Conservation (phyloP, 2,888 invertebrate genomes). For the Willowsia nigromaculata region DNA sequence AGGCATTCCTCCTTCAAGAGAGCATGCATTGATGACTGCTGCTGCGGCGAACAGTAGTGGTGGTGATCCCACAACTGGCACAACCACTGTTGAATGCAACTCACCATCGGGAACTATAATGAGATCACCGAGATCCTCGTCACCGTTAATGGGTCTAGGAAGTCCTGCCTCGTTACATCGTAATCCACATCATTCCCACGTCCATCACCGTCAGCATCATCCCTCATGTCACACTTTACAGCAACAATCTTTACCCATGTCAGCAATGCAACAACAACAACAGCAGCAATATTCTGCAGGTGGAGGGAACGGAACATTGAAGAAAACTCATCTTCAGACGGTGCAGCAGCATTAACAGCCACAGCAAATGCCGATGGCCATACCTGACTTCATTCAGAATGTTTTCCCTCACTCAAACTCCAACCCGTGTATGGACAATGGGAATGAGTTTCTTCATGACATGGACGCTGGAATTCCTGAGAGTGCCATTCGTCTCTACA, state of each 20-base stretch:
- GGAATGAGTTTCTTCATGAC: slow-evolving; percentile 51
- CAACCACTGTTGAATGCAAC: slow-evolving; percentile 73
- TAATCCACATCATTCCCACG: slow-evolving; percentile 66
- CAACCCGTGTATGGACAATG: slow-evolving; percentile 64
- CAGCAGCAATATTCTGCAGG: slow-evolving; percentile 2
- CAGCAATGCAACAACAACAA: neutral
- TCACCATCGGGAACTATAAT: slow-evolving; percentile 71
- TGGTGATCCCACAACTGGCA: slow-evolving; percentile 3
- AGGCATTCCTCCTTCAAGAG: slow-evolving; percentile 70
- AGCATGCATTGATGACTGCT: slow-evolving; percentile 53
- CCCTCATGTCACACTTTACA: slow-evolving; percentile 66
- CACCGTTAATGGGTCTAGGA: slow-evolving; percentile 75
- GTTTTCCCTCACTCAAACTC: slow-evolving; percentile 62
- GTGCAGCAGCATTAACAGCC: slow-evolving; percentile 37
- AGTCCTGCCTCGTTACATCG: slow-evolving; percentile 72
- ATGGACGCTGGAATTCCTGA: slow-evolving; percentile 63
- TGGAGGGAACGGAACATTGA: slow-evolving; percentile 65
- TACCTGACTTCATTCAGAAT: slow-evolving; percentile 77
- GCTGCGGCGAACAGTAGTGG: neutral
- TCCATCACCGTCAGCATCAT: slow-evolving; percentile 68
- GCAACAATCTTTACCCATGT: slow-evolving; percentile 40
- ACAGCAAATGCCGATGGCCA: slow-evolving; percentile 72
- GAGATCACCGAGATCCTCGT: slow-evolving; percentile 75
- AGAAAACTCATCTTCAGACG: slow-evolving; percentile 48
- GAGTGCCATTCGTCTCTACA: slow-evolving; percentile 77